Evolutionary conservation across 2,888 invertebrate species (phyloP), one percentile per base, ranked within the genome.

Genomic region (Chesias legatella): DNA sequence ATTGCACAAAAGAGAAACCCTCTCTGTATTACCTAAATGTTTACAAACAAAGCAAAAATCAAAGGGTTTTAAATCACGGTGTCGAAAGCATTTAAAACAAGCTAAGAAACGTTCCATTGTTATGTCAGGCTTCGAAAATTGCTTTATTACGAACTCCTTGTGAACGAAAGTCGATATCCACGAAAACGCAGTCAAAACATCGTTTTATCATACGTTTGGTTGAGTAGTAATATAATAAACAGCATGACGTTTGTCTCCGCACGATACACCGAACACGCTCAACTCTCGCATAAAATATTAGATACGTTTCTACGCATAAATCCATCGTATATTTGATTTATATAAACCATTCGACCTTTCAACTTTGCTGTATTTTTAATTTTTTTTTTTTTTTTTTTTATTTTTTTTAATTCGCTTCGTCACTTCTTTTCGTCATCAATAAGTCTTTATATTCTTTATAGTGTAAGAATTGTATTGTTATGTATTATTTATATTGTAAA

Each of bases 11-110:
- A 78, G 75, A 78, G 66, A 69, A 58, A 67, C 67, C 82, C 82
- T 80, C 82, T 80, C 85, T 85, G 83, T 88, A 66, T 70, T 66
- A 56, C 65, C 60, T 63, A 67, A 64, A 70, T 86, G 85, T 86
- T 86, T 88, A 85, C 86, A 83, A 86, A 85, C 83, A 84, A 81
- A 70, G 72, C 73, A 67, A 74, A 73, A 76, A 76, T 83, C 84
- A 86, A 86, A 88, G 85, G 84, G 85, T 79, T 84, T 86, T 86
- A 85, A 88, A 88, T 86, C 85, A 83, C 72, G 70, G 79, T 69
- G 86, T 84, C 78, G 84, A 86, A 83, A 88, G 85, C 80, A 84
- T 83, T 84, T 78, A 79, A 86, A 86, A 82, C 78, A 82, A 77
- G 75, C 82, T 85, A 79, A 84, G 82, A 85, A 85, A 67, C 67